Percentiles rank a stretch among this genome's conserved stretches.
phyloP scores from a whole-genome alignment of 2,113 vertebrate genomes.

The Mastomys coucha region DNA sequence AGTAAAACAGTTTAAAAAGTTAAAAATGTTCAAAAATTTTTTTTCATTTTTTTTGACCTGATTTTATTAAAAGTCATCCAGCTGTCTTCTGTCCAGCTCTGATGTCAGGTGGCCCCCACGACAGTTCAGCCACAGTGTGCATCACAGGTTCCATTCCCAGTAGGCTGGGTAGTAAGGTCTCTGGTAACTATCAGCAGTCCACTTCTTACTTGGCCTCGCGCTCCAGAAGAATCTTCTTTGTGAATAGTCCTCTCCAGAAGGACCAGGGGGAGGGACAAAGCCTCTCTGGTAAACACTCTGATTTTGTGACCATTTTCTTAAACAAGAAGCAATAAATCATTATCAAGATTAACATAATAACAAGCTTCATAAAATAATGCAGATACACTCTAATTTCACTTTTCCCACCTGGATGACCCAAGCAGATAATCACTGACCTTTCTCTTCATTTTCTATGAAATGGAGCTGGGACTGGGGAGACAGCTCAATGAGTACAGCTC shows the following conservation, averaged over 20 bases:
- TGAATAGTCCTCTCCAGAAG: slow-evolving; percentile 68
- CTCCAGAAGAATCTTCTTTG: slow-evolving; percentile 72
- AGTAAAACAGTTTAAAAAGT: slow-evolving; percentile 58
- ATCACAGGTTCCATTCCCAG: slow-evolving; percentile 59
- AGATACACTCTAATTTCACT: not conserved
- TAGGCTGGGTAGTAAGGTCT: slow-evolving; percentile 19
- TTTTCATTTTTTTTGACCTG: slow-evolving; percentile 15
- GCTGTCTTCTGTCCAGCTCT: slow-evolving; percentile 45
- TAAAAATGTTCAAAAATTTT: not conserved
- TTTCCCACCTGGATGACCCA: slow-evolving; percentile 11
- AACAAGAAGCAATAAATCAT: slow-evolving; percentile 52
- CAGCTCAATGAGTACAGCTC: too few species aligned
- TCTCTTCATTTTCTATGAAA: slow-evolving; percentile 19
- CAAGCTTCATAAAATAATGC: slow-evolving; percentile 41
- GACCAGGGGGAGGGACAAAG: slow-evolving; percentile 62
- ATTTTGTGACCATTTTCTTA: slow-evolving; percentile 73
- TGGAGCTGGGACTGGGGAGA: not conserved
- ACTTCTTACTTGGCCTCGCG: slow-evolving; percentile 49
- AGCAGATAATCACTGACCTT: not conserved
- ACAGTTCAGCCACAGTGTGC: not conserved
- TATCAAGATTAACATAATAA: slow-evolving; percentile 30
- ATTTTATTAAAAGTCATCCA: slow-evolving; percentile 54
- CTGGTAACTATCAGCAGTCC: slow-evolving; percentile 32
- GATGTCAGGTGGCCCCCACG: not conserved
- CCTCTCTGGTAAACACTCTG: slow-evolving; percentile 49